These are phyloP conservation scores for Nomada goodeniana DNA, from an alignment of 2,888 invertebrate species.

Conservation along the genomic window DNA sequence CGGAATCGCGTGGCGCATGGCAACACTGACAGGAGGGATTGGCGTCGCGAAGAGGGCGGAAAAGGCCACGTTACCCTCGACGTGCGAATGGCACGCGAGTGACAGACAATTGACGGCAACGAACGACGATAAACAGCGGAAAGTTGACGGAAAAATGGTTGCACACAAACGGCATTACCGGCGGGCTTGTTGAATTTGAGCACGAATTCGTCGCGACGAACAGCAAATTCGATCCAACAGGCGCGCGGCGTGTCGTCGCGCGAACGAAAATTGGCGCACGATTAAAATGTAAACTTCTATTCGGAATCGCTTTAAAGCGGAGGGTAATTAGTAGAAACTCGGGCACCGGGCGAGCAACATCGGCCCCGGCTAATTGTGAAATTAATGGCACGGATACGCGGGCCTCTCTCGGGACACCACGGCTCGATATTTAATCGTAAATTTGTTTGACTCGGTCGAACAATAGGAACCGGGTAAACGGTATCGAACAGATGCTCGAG, in stretches of 20 bases:
- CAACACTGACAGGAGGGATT: conserved; percentile 13
- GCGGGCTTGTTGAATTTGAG: no score
- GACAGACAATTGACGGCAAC: not conserved
- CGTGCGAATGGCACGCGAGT: conserved; percentile 20
- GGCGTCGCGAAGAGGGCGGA: conserved; percentile 18
- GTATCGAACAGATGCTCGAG: not conserved
- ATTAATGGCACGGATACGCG: conserved; percentile 44
- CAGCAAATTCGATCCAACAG: no score
- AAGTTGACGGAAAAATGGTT: not conserved
- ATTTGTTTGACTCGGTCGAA: conserved; percentile 27
- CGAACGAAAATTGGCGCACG: conserved; percentile 7
- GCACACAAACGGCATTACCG: no score
- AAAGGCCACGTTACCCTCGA: conserved; percentile 27
- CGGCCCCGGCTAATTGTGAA: conserved; percentile 43
- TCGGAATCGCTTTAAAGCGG: conserved; percentile 4
- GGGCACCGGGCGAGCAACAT: conserved; percentile 5
- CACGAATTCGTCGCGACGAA: no score
- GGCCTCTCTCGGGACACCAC: conserved; percentile 23
- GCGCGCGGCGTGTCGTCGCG: not conserved
- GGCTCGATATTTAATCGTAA: conserved; percentile 44
- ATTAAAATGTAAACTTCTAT: conserved; percentile 20
- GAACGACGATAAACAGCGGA: not conserved
- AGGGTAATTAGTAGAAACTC: conserved; percentile 36
- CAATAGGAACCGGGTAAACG: conserved; percentile 6
- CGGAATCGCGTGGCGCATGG: conserved; percentile 13